Conservation (phyloP, 2,113 vertebrate species). For the Aldabrachelys gigantea region DNA sequence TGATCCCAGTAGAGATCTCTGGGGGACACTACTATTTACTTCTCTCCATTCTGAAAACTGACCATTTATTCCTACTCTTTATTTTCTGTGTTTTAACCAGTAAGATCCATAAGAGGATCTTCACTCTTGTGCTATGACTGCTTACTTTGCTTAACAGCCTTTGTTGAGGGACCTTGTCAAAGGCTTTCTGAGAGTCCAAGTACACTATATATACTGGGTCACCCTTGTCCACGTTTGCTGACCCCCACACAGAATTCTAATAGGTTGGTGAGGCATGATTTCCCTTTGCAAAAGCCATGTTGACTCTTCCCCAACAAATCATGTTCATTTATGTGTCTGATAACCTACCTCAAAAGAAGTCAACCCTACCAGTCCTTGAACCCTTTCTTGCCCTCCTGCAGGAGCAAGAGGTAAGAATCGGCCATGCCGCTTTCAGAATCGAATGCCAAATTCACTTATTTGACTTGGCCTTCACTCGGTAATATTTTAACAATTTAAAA, state of each 20-base stretch:
- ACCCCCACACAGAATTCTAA: not conserved
- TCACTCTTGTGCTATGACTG: not conserved
- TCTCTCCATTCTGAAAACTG: not conserved
- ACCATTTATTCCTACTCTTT: not conserved
- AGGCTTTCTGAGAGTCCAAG: not conserved
- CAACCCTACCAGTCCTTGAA: not conserved
- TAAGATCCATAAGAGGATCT: not conserved
- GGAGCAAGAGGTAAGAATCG: not conserved
- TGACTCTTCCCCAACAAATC: not conserved
- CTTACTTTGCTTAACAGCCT: not conserved
- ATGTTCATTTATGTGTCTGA: not conserved
- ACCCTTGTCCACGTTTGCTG: not conserved
- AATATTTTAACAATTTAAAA: not conserved
- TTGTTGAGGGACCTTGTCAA: not conserved
- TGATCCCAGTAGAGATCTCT: not conserved
- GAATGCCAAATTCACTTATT: not conserved
- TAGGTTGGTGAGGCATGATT: not conserved
- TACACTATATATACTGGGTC: not conserved
- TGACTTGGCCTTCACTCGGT: not conserved
- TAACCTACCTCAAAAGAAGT: not conserved
- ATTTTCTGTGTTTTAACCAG: not conserved
- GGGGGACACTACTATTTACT: not conserved
- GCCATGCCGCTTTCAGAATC: not conserved
- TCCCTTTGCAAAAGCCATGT: not conserved
- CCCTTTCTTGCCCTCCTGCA: not conserved